Percentiles rank a stretch among this genome's conserved stretches.
Evolutionary conservation across 2,797 vertebrate genomes (phyloP).

Genomic region (Octomys mimax): DNA sequence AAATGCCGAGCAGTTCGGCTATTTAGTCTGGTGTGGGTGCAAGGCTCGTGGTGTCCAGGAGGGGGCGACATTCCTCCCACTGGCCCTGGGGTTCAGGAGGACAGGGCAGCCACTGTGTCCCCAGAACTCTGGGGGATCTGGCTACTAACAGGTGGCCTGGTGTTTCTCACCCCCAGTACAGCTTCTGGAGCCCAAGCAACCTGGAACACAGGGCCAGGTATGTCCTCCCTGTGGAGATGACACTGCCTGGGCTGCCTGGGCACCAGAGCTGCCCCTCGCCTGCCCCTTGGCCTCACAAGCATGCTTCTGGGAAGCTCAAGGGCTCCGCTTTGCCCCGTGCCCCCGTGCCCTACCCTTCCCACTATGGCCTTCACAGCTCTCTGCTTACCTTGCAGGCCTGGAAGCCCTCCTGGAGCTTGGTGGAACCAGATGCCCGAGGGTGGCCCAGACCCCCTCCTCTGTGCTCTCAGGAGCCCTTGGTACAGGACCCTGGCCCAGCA

Average conservation of each 20-base stretch:
- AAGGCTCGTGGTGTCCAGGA: background rate
- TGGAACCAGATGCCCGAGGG: background rate
- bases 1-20: background rate
- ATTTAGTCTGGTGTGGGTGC: background rate
- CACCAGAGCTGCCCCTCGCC: accelerated
- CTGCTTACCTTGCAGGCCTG: background rate
- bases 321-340: accelerated
- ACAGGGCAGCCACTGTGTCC: background rate
- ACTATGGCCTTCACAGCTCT: background rate
- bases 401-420: background rate
- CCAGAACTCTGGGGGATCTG: background rate
- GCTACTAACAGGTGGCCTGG: accelerated
- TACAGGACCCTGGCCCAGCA: background rate
- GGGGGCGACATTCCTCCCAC: background rate
- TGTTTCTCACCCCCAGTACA: background rate
- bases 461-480: background rate
- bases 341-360: background rate
- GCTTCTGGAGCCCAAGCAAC: background rate
- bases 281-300: accelerated
- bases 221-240: background rate
- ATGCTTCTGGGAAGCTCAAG: accelerated
- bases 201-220: background rate
- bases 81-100: background rate
- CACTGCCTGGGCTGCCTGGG: background rate
- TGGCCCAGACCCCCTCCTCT: background rate